A percentile compares a stretch with the other conserved stretches of the same genome.
Evolutionary conservation across 2,888 invertebrate genomes (phyloP).

Genomic region (Protophormia terraenovae): DNA sequence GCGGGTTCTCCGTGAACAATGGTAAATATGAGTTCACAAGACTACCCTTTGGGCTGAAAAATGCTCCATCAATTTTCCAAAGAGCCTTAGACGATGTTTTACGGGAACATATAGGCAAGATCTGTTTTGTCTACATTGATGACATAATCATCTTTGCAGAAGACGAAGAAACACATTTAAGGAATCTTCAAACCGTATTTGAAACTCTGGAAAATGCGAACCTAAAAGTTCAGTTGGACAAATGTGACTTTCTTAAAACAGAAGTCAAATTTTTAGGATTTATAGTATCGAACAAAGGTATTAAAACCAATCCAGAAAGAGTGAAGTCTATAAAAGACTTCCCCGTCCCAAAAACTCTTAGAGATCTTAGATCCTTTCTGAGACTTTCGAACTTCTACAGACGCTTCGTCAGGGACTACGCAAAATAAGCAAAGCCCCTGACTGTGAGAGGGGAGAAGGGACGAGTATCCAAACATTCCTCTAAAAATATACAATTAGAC

Average conservation of each 20-base stretch:
- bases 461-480: background rate
- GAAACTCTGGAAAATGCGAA: background rate
- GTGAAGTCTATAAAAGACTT: background rate
- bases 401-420: slow-evolving; percentile 2
- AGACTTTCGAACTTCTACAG: background rate
- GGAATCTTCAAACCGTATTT: background rate
- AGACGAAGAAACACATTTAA: background rate
- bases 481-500: background rate
- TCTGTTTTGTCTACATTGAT: background rate
- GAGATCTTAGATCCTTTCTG: background rate
- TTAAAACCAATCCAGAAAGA: slow-evolving; percentile 12
- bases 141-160: background rate
- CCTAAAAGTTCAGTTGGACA: background rate
- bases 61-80: no score
- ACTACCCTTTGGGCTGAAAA: background rate
- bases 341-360: slow-evolving; percentile 1
- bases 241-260: background rate
- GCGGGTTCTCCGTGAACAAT: background rate
- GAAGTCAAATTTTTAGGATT: slow-evolving; percentile 13
- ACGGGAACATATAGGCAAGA: background rate
- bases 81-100: background rate
- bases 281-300: background rate
- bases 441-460: background rate
- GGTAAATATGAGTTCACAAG: background rate
- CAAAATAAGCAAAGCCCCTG: background rate